Evolutionary conservation across 2,113 vertebrate genomes (phyloP).

Genomic region (Herpetotheres cachinnans): DNA sequence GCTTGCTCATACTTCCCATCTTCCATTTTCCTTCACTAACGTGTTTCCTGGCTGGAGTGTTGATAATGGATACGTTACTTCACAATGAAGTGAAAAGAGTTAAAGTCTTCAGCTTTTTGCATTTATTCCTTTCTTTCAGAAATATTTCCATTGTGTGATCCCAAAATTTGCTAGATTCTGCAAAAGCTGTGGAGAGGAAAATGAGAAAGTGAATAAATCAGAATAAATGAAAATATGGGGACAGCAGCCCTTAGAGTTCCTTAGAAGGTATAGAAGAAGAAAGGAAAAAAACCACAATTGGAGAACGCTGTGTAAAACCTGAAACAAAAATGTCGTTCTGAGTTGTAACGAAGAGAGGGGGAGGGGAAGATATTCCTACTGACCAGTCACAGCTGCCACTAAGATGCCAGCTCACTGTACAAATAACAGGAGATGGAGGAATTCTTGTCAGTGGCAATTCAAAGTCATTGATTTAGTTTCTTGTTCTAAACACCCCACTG

Average conservation of each 20-base stretch:
- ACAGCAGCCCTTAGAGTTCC: not conserved
- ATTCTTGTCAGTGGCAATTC: not conserved
- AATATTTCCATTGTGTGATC: not conserved
- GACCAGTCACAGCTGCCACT: not conserved
- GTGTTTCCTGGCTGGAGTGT: not conserved
- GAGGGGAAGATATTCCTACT: not conserved
- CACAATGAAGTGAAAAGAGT: not conserved
- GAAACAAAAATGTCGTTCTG: not conserved
- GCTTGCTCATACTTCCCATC: not conserved
- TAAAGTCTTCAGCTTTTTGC: not conserved
- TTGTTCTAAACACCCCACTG: not conserved
- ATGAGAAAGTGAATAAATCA: not conserved
- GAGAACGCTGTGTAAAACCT: not conserved
- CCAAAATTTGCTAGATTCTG: not conserved
- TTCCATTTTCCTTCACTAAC: not conserved
- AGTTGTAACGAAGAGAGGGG: not conserved
- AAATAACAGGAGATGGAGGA: not conserved
- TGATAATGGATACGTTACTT: not conserved
- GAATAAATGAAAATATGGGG: not conserved
- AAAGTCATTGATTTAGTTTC: not conserved
- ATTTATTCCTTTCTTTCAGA: not conserved
- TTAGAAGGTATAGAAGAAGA: not conserved
- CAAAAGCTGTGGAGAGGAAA: not conserved
- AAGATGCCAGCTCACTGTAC: not conserved
- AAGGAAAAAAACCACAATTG: accelerated